Evolutionary conservation across 2,888 invertebrate species (phyloP).

Genomic region (Thera obeliscata): DNA sequence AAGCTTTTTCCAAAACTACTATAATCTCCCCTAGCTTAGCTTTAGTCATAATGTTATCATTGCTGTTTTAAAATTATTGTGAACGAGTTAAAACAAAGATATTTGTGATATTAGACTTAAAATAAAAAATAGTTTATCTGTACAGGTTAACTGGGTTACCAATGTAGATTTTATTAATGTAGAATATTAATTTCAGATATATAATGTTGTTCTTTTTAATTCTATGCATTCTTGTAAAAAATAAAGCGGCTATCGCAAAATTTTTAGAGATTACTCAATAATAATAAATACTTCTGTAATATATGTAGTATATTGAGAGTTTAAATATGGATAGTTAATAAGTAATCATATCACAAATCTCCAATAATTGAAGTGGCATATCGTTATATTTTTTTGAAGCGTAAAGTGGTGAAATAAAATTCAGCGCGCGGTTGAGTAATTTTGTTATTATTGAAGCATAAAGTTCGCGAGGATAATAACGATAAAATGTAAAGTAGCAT

Average conservation of each 20-base stretch:
- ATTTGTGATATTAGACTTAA: conserved; percentile 79
- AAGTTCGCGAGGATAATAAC: conserved; percentile 34
- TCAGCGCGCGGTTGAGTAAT: conserved; percentile 30
- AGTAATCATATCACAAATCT: conserved; percentile 14
- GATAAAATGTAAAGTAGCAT: conserved; percentile 39
- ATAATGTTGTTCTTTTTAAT: conserved; percentile 28
- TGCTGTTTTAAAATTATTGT: conserved; percentile 54
- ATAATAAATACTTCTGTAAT: conserved; percentile 20
- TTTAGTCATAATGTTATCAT: conserved; percentile 50
- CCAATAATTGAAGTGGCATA: conserved; percentile 15
- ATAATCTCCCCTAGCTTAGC: conserved; percentile 57
- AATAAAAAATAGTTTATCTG: conserved; percentile 52
- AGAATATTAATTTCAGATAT: conserved; percentile 18
- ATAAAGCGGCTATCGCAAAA: conserved; percentile 25
- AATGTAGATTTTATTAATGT: conserved; percentile 44
- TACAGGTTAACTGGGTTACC: conserved; percentile 53
- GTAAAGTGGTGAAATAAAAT: conserved; percentile 28
- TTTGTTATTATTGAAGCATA: conserved; percentile 28
- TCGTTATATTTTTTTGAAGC: conserved; percentile 23
- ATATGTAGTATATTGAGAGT: conserved; percentile 20
- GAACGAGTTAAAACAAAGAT: conserved; percentile 54
- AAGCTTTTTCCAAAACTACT: conserved; percentile 68
- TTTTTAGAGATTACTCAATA: conserved; percentile 22
- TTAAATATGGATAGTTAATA: conserved; percentile 21
- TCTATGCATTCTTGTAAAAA: conserved; percentile 25